Percentiles rank a stretch among this genome's conserved stretches.
phyloP scores from a whole-genome alignment of 1,140 invertebrate genomes.

The Akabosia matsudoensis region DNA sequence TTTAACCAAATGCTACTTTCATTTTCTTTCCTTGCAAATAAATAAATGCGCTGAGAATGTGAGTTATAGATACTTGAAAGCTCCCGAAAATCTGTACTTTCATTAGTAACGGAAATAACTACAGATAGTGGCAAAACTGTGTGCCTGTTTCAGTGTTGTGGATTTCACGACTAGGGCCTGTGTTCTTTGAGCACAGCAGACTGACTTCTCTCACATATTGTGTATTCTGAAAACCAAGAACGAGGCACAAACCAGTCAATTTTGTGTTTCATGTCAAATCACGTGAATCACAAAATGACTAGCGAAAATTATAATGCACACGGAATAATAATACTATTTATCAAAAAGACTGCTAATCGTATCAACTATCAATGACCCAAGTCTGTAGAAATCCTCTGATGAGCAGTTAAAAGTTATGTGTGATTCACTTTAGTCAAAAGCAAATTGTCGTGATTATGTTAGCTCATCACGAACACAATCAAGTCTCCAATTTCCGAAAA shows the following conservation, averaged over 20 bases:
- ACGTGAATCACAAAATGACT: no score
- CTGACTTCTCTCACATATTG: neutral
- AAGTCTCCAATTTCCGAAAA: no score
- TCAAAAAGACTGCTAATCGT: no score
- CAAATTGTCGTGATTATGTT: no score
- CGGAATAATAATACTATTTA: no score
- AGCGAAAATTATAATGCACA: no score
- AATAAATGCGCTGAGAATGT: neutral
- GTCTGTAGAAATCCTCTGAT: no score
- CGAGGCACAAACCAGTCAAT: neutral
- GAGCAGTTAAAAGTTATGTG: no score
- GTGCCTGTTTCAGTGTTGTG: neutral
- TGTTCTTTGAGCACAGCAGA: neutral
- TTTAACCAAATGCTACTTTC: neutral
- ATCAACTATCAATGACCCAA: no score
- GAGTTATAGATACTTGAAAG: neutral
- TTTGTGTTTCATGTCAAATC: conserved; percentile 2
- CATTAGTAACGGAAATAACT: neutral
- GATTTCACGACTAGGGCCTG: no score
- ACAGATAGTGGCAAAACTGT: neutral
- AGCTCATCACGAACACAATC: no score
- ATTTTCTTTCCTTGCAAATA: neutral
- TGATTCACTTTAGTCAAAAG: no score
- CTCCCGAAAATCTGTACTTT: neutral
- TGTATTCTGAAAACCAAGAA: neutral